Evolutionary conservation across 2,113 vertebrate species (phyloP).

Genomic region (Hyla sarda): DNA sequence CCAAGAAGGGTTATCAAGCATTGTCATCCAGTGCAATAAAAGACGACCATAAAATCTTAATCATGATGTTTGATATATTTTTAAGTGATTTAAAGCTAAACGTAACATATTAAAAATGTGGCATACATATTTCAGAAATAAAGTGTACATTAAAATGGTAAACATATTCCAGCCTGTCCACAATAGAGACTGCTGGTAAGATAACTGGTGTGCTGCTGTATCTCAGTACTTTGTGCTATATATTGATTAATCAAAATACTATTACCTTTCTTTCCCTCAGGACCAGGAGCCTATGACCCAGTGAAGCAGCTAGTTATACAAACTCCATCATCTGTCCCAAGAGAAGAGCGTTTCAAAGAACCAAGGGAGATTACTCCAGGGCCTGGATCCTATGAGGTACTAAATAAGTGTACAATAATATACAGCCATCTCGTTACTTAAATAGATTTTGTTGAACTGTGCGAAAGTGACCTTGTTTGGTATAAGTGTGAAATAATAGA

Average conservation of each 20-base stretch:
- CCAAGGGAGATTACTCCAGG: constrained; percentile 70
- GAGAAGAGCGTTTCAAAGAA: constrained; percentile 73
- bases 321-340: constrained; percentile 69
- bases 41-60: not conserved
- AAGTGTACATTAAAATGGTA: not conserved
- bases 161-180: not conserved
- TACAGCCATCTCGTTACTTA: not conserved
- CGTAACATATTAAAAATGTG: not conserved
- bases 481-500: not conserved
- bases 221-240: not conserved
- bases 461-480: not conserved
- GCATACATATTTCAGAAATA: not conserved
- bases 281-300: constrained; percentile 72
- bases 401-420: not conserved
- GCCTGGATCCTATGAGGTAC: constrained; percentile 72
- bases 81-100: not conserved
- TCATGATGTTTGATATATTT: not conserved
- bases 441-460: not conserved
- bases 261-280: constrained; percentile 63
- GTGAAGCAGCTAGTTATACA: constrained; percentile 66
- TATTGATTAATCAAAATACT: constrained; percentile 46
- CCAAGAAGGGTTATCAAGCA: not conserved
- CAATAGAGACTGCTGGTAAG: not conserved
- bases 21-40: not conserved
- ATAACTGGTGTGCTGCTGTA: not conserved